Percentiles rank a stretch among this genome's conserved stretches.
These are phyloP conservation scores for Herpailurus yagouaroundi DNA, from an alignment of 2,113 vertebrate genomes.

Conservation along the genomic window DNA sequence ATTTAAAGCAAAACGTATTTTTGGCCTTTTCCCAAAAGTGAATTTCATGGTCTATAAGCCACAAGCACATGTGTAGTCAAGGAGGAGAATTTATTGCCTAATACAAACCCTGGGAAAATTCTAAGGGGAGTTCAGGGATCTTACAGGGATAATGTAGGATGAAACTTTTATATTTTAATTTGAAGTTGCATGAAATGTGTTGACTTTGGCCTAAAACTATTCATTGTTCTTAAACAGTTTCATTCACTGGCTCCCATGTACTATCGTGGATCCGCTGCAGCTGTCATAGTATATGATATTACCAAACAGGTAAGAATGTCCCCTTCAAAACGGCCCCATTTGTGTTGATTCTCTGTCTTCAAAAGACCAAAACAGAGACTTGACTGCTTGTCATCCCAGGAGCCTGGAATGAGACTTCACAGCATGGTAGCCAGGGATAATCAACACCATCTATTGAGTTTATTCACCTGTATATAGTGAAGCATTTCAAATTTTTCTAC, in stretches of 20 bases:
- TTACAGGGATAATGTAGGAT: background rate
- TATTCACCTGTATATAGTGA: background rate
- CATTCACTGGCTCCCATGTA: slow-evolving; percentile 99
- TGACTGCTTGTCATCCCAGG: background rate
- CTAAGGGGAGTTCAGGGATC: background rate
- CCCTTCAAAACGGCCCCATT: no score
- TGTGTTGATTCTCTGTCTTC: background rate
- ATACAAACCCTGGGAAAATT: background rate
- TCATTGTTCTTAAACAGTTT: slow-evolving; percentile 88
- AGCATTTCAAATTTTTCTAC: background rate
- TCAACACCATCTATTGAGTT: background rate
- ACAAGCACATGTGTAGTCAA: background rate
- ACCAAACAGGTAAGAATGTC: slow-evolving; percentile 93
- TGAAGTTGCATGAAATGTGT: background rate
- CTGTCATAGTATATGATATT: slow-evolving; percentile 98
- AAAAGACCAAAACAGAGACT: background rate
- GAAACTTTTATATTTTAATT: background rate
- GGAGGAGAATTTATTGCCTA: background rate
- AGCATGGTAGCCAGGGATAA: background rate
- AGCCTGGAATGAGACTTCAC: background rate
- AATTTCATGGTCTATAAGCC: background rate
- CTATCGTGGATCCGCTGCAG: slow-evolving; percentile 97
- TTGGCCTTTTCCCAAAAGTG: background rate
- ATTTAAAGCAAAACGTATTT: background rate
- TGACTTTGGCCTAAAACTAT: background rate